phyloP scores from a whole-genome alignment of 1,140 invertebrate species.

The Glomeris maerens region DNA sequence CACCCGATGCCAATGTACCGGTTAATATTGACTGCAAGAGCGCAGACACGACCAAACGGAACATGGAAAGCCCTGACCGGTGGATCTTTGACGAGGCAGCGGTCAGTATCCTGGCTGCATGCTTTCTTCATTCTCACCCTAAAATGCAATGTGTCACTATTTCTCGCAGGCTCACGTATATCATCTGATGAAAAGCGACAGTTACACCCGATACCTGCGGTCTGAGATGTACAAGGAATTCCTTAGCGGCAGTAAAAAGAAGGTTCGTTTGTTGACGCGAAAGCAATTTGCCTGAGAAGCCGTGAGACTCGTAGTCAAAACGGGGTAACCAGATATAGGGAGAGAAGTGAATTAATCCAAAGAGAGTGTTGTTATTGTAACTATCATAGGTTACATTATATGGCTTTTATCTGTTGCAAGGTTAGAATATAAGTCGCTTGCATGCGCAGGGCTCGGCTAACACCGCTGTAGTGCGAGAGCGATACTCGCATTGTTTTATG shows the following conservation, averaged over 20 bases:
- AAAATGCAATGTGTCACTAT: too few relatives aligned
- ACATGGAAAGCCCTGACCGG: constrained; percentile 65
- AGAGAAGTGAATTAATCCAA: not conserved
- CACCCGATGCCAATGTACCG: constrained; percentile 82
- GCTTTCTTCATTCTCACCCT: not conserved
- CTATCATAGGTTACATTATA: not conserved
- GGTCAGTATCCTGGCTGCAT: constrained; percentile 38
- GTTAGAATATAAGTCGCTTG: too few relatives aligned
- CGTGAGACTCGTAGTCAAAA: not conserved
- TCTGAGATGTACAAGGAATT: constrained; percentile 99
- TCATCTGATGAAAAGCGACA: constrained; percentile 98
- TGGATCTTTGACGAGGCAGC: constrained; percentile 97
- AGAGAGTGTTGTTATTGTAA: not conserved
- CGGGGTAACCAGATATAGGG: not conserved
- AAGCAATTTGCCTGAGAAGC: not conserved
- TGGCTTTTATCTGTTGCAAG: not conserved
- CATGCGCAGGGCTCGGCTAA: too few relatives aligned
- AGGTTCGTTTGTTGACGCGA: constrained; percentile 42
- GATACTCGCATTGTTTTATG: too few relatives aligned
- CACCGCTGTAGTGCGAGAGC: too few relatives aligned
- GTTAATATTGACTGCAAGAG: constrained; percentile 93
- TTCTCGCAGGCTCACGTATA: constrained; percentile 84
- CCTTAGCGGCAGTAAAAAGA: constrained; percentile 87
- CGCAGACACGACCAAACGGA: constrained; percentile 59
- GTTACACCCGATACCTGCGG: constrained; percentile 90